These are phyloP conservation scores for Papilio machaon DNA, from an alignment of 1,140 invertebrate species.

Conservation along the genomic window DNA sequence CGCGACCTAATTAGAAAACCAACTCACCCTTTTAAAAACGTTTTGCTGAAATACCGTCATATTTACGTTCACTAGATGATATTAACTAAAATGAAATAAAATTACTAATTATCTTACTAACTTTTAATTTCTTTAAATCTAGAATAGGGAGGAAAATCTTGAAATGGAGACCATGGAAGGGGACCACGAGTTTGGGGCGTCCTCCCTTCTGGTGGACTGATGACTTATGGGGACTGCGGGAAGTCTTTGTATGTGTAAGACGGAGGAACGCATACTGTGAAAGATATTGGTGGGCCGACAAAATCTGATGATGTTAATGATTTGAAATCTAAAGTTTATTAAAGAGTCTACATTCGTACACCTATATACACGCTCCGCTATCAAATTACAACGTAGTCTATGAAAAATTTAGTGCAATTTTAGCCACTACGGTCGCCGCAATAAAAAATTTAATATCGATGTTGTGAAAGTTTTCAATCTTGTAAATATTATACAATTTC, in stretches of 20 bases:
- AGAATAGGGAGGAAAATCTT: too few species aligned
- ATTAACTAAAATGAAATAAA: not conserved
- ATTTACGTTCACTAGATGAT: not conserved
- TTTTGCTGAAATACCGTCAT: not conserved
- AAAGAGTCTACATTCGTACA: not conserved
- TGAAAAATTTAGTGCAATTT: not conserved
- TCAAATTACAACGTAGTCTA: not conserved
- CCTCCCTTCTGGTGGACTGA: too few species aligned
- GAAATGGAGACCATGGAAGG: too few species aligned
- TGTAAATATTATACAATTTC: too few species aligned
- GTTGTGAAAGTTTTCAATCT: not conserved
- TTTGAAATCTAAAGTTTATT: not conserved
- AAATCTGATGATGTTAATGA: too few species aligned
- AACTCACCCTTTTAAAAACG: not conserved
- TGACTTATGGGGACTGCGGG: too few species aligned
- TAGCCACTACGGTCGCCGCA: not conserved
- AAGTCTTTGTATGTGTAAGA: too few species aligned
- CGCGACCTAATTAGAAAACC: constrained; percentile 10
- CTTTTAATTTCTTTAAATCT: not conserved
- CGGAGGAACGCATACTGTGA: too few species aligned
- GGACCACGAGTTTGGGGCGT: too few species aligned
- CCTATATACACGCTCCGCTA: not conserved
- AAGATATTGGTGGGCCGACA: too few species aligned
- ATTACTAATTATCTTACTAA: not conserved
- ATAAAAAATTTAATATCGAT: not conserved